A percentile compares a stretch with the other conserved stretches of the same genome.
phyloP scores from a whole-genome alignment of 1,140 invertebrate species.

The Panonychus citri region DNA sequence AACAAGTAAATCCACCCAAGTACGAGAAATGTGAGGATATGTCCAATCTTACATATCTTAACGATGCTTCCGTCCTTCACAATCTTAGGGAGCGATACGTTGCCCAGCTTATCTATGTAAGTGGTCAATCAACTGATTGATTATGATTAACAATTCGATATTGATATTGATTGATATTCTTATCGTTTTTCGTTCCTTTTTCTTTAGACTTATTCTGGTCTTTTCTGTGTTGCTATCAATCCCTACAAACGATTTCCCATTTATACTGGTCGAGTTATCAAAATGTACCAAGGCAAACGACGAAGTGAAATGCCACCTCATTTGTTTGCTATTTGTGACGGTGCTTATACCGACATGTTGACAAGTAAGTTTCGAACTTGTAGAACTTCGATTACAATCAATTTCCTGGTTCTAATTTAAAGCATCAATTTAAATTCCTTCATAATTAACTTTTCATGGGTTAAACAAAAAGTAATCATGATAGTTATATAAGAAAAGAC shows the following conservation, averaged over 20 bases:
- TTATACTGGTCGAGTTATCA: constrained; percentile 84
- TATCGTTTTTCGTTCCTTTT: constrained; percentile 16
- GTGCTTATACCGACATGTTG: constrained; percentile 98
- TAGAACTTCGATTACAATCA: too few species aligned
- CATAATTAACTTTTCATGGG: too few species aligned
- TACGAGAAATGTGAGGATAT: constrained; percentile 97
- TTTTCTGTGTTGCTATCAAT: constrained; percentile 99
- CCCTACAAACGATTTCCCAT: constrained; percentile 99
- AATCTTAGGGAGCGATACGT: constrained; percentile 89
- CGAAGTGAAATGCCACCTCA: constrained; percentile 98
- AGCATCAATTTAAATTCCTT: too few species aligned
- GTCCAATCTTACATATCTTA: constrained; percentile 93
- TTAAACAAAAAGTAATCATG: too few species aligned
- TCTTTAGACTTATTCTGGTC: constrained; percentile 88
- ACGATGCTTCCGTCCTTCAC: constrained; percentile 86
- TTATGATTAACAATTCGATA: not conserved
- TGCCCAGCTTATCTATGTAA: constrained; percentile 90
- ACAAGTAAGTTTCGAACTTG: constrained; percentile 59
- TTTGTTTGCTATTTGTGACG: constrained; percentile 98
- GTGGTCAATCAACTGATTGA: constrained; percentile 25
- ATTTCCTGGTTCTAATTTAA: too few species aligned
- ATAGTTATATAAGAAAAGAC: too few species aligned
- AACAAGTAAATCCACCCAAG: constrained; percentile 92
- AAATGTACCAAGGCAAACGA: constrained; percentile 93
- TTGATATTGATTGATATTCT: not conserved